Conservation (phyloP, 2,888 invertebrate genomes). For the Callinectes sapidus region DNA sequence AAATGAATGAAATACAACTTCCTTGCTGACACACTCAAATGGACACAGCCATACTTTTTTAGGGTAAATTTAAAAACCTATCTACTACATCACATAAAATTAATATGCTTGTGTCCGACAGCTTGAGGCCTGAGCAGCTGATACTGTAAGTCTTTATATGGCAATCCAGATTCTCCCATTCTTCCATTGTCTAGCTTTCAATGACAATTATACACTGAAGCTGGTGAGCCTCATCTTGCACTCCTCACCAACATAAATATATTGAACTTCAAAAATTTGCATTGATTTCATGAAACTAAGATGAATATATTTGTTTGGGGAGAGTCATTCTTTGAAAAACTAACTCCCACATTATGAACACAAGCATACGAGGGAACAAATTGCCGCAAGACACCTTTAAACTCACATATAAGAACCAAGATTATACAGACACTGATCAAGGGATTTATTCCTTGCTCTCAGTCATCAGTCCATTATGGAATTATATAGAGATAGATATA, state of each 20-base stretch:
- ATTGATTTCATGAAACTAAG: background rate
- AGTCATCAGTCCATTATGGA: slow-evolving; percentile 2
- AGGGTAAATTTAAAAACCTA: background rate
- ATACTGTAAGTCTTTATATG: background rate
- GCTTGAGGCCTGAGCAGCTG: background rate
- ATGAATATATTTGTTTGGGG: background rate
- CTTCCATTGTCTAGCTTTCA: background rate
- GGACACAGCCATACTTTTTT: background rate
- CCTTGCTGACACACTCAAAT: slow-evolving; percentile 8
- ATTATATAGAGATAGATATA: background rate
- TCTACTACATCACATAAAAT: background rate
- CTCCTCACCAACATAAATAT: background rate
- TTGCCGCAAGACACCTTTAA: background rate
- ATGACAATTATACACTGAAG: background rate
- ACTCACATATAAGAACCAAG: background rate
- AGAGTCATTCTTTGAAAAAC: background rate
- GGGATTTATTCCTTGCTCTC: background rate
- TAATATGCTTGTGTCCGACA: slow-evolving; percentile 27
- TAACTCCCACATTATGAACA: background rate
- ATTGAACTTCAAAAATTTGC: background rate
- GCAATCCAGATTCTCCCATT: background rate
- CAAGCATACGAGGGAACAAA: slow-evolving; percentile 16
- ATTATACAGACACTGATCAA: background rate
- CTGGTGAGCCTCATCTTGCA: background rate
- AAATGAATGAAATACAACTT: background rate